phyloP scores from a whole-genome alignment of 1,140 invertebrate species.

The Atta texana region DNA sequence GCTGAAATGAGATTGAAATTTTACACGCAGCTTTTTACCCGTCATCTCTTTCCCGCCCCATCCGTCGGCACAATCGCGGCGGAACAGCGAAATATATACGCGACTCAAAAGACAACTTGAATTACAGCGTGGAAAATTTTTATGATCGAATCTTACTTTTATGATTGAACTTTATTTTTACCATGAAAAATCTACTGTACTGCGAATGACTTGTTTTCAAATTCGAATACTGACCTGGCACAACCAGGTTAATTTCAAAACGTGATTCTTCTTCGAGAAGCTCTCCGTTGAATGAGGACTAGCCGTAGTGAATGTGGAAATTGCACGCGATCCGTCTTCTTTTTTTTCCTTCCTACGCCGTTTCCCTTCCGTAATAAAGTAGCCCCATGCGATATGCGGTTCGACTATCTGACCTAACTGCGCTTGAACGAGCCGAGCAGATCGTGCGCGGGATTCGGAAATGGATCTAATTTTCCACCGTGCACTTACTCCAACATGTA shows the following conservation, averaged over 20 bases:
- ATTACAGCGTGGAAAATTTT: conserved; percentile 51
- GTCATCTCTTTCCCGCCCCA: neutral
- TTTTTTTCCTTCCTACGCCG: conserved; percentile 1
- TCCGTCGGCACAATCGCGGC: neutral
- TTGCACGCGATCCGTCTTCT: conserved; percentile 54
- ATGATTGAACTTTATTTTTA: conserved; percentile 52
- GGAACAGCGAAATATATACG: neutral
- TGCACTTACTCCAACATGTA: neutral
- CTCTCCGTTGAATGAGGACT: neutral
- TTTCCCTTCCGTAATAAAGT: conserved; percentile 67
- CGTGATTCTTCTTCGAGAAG: conserved; percentile 36
- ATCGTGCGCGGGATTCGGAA: conserved; percentile 71
- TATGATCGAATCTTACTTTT: conserved; percentile 24
- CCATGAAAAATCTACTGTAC: conserved; percentile 40
- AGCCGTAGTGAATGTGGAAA: conserved; percentile 41
- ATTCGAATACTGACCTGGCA: conserved; percentile 22
- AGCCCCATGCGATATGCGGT: conserved; percentile 66
- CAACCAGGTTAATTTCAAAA: conserved; percentile 11
- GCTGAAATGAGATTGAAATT: conserved; percentile 60
- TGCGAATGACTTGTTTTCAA: conserved; percentile 24
- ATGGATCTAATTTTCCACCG: conserved; percentile 53
- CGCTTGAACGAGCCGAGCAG: conserved; percentile 53
- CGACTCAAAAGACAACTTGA: conserved; percentile 38
- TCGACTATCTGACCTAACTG: conserved; percentile 61
- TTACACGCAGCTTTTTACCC: conserved; percentile 46